Base-by-base conservation (phyloP, 2,888 invertebrate genomes). In the Microlaimidae sp. region DNA sequence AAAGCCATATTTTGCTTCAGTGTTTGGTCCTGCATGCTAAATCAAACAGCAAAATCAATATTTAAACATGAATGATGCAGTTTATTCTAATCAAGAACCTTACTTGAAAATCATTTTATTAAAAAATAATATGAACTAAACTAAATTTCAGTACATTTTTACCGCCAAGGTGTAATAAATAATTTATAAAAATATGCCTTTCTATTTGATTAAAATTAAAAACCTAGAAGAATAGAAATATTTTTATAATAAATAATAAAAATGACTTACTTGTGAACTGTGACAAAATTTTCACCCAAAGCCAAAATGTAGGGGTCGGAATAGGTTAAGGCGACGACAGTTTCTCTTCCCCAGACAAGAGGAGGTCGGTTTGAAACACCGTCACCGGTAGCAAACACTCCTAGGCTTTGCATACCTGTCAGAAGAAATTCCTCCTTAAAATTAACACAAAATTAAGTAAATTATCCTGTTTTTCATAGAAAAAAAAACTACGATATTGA, bases 291-390 rank as follows among this genome's bases (percentile, higher is more conserved):
- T 54, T 71, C 66, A 59, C 71, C 72, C 58, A 75, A 64, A 49
- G 73, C 71, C 21, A 76, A 60, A 32, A 75, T 67, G 61, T 75
- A 76, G 4, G 75, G 76, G 63, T 75, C 73, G 13, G 66, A 64
- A 59, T 71, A 74, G 23, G 71, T 69, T 7, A 74, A 66, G 32
- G 65, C 59, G 42, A 63, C 45, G 2, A 73, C 61, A 56, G 66
- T 66, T 41, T 70, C 67, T 38, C 65, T 66, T 60, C 71, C 62
- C 76, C 76, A 77, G 55, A 73, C 72, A 48, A 78, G 66, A 1
- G 78, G 78, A n/a, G 77, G 77, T 19, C 76, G 66, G 56, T 74
- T 74, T 2, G 76, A 76, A 21, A 73, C 73, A 2, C 77, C 77
- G 7, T 70, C 72, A 1, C 73, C 69, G 3, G 73, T 74, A 1